These are phyloP conservation scores for Listronotus oregonensis DNA, from an alignment of 1,140 invertebrate genomes.

Conservation along the genomic window DNA sequence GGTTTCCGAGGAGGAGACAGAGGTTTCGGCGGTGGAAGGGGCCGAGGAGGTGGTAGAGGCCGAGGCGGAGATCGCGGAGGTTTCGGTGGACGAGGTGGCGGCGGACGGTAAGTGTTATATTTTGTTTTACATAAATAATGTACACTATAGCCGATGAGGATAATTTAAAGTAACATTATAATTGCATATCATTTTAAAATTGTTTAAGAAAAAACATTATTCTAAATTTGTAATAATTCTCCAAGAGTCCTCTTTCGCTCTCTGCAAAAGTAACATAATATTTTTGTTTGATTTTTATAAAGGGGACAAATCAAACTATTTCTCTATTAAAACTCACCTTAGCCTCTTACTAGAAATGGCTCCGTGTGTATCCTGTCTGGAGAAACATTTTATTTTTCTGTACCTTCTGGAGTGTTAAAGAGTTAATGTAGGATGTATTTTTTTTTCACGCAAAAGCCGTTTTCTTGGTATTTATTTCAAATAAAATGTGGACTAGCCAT, in stretches of 20 bases:
- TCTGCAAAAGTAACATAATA: constrained; percentile 22
- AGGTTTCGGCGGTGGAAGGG: constrained; percentile 55
- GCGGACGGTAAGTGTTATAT: constrained; percentile 39
- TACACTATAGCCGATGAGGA: too few species aligned
- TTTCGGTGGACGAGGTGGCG: constrained; percentile 50
- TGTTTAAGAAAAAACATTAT: too few species aligned
- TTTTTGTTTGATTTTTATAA: constrained; percentile 36
- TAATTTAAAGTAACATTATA: too few species aligned
- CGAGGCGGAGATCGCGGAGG: constrained; percentile 55
- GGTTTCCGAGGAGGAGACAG: constrained; percentile 48
- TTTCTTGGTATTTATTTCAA: too few species aligned
- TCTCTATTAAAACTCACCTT: constrained; percentile 47
- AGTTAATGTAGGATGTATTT: too few species aligned
- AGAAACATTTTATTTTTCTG: constrained; percentile 40
- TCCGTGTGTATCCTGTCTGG: constrained; percentile 52
- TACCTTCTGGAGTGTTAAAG: background rate
- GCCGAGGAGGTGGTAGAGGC: constrained; percentile 52
- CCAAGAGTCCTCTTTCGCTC: constrained; percentile 29
- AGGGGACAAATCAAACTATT: constrained; percentile 42
- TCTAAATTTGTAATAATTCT: too few species aligned
- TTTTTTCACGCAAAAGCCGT: too few species aligned
- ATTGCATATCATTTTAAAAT: too few species aligned
- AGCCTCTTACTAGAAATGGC: constrained; percentile 21
- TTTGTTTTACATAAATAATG: background rate
- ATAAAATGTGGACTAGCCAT: too few species aligned